These are phyloP conservation scores for Temnothorax curvispinosus DNA, from an alignment of 1,140 invertebrate species.

Conservation along the genomic window DNA sequence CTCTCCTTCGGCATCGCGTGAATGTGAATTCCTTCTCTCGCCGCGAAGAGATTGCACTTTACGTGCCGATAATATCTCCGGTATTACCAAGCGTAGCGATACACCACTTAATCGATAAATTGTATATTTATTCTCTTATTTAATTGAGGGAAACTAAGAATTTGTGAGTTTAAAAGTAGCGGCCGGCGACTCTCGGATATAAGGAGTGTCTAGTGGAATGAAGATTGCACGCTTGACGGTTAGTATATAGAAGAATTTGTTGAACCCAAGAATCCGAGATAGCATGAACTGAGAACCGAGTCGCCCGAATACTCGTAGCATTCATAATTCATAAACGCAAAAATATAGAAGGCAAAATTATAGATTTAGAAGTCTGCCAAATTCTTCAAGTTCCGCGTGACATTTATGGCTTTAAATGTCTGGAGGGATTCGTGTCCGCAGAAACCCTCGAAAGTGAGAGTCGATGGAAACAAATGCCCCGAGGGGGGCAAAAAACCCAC, in stretches of 20 bases:
- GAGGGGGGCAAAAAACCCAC: background rate
- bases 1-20: conserved; percentile 36
- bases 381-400: background rate
- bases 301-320: background rate
- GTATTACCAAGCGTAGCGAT: conserved; percentile 13
- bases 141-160: background rate
- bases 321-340: background rate
- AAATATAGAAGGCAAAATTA: background rate
- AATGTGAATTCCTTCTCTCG: conserved; percentile 8
- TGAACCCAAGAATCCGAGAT: background rate
- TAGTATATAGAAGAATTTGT: background rate
- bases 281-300: background rate
- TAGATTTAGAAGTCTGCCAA: background rate
- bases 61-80: conserved; percentile 15
- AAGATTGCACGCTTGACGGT: background rate
- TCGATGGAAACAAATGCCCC: conserved; percentile 9
- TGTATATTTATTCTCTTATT: conserved; percentile 21
- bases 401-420: conserved; percentile 14
- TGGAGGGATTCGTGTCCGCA: conserved; percentile 1
- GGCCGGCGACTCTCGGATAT: background rate
- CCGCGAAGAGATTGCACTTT: background rate
- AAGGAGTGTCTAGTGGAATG: background rate
- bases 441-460: conserved; percentile 17
- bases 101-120: background rate
- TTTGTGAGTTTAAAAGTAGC: background rate